A percentile compares a stretch with the other conserved stretches of the same genome.
These are phyloP conservation scores for Drosophila pandora DNA, from an alignment of 1,140 invertebrate species.

Conservation along the genomic window DNA sequence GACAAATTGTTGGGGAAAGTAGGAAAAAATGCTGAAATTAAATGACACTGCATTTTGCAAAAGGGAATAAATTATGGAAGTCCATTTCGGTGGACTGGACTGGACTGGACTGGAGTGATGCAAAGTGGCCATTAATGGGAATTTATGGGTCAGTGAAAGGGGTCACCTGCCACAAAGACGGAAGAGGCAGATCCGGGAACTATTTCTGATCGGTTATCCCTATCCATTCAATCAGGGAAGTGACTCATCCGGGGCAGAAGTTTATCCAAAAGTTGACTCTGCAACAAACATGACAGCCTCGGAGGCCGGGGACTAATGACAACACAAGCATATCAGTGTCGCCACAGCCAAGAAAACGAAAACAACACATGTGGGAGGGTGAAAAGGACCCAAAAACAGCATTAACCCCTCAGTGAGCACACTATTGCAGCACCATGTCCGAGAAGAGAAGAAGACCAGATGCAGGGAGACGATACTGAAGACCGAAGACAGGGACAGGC, in stretches of 20 bases:
- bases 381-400: constrained; percentile 7
- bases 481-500: constrained; percentile 58
- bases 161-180: not conserved
- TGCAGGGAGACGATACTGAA: constrained; percentile 29
- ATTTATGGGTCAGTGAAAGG: constrained; percentile 43
- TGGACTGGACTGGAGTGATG: constrained; percentile 50
- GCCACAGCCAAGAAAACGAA: constrained; percentile 56
- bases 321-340: constrained; percentile 63
- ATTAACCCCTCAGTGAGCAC: constrained; percentile 39
- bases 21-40: constrained; percentile 48
- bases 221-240: not conserved
- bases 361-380: constrained; percentile 1
- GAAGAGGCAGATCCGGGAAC: not conserved
- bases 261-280: constrained; percentile 1
- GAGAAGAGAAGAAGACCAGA: constrained; percentile 43
- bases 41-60: constrained; percentile 78
- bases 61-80: constrained; percentile 74
- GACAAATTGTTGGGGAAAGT: constrained; percentile 23
- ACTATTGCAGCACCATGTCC: constrained; percentile 62
- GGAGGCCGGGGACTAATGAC: constrained; percentile 42
- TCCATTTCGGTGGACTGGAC: constrained; percentile 59
- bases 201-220: not conserved
- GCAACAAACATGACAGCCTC: constrained; percentile 14
- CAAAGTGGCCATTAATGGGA: constrained; percentile 62
- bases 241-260: not conserved